These are phyloP conservation scores for Anagyrus pseudococci DNA, from an alignment of 2,888 invertebrate genomes.

Conservation along the genomic window DNA sequence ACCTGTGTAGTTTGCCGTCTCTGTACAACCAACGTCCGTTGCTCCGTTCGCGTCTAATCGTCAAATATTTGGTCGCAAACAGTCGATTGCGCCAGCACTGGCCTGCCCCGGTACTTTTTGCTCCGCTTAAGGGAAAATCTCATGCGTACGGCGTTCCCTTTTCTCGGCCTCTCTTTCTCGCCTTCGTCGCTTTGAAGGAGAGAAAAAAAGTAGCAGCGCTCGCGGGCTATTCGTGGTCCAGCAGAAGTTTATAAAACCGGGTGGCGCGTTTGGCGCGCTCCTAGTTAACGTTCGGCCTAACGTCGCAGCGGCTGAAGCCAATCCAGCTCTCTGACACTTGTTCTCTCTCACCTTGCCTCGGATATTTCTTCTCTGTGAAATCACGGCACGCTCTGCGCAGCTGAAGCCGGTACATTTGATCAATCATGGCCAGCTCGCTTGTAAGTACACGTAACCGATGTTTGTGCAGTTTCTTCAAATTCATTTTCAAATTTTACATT, in stretches of 20 bases:
- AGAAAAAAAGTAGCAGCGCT: constrained; percentile 41
- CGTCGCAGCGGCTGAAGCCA: constrained; percentile 10
- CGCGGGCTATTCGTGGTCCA: constrained; percentile 35
- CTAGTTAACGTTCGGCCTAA: constrained; percentile 49
- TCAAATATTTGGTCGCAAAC: constrained; percentile 56
- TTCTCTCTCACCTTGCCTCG: neutral
- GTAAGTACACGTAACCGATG: constrained; percentile 29
- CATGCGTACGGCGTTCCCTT: constrained; percentile 33
- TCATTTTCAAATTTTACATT: neutral
- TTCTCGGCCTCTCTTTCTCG: neutral
- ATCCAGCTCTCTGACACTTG: neutral
- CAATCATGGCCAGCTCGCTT: constrained; percentile 33
- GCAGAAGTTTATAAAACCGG: constrained; percentile 59
- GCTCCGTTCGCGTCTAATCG: constrained; percentile 52
- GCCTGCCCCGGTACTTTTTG: constrained; percentile 47
- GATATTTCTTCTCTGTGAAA: neutral
- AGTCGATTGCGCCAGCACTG: constrained; percentile 50
- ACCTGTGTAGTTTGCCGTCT: too few relatives aligned
- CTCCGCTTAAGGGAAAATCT: constrained; percentile 58
- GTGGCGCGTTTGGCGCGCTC: constrained; percentile 43
- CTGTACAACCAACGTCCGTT: too few relatives aligned
- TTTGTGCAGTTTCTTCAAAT: neutral
- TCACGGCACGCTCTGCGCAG: neutral
- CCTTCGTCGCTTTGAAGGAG: too few relatives aligned
- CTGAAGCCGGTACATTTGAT: neutral